Conservation (phyloP, 2,797 vertebrate species). For the Loriculus beryllinus region DNA sequence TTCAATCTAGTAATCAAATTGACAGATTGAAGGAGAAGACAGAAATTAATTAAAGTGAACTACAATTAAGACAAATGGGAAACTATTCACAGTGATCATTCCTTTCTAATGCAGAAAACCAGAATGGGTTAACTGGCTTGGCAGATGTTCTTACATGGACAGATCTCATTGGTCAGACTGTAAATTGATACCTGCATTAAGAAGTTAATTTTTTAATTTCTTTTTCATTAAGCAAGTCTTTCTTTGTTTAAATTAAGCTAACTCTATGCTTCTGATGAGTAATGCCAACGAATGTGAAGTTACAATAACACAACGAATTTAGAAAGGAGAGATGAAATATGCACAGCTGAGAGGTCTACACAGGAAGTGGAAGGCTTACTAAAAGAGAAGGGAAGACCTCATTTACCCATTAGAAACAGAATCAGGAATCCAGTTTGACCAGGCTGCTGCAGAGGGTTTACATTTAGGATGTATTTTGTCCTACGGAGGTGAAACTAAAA, state of each 20-base stretch:
- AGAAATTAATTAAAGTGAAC: conserved; percentile 27
- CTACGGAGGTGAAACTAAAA: neutral
- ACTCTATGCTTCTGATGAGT: neutral
- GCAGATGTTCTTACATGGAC: neutral
- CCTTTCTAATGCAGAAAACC: neutral
- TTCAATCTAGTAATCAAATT: conserved; percentile 31
- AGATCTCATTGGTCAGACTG: neutral
- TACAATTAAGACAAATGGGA: conserved; percentile 7
- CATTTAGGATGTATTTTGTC: neutral
- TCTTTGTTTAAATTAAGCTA: neutral
- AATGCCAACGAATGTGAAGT: neutral
- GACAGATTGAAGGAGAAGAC: conserved; percentile 5
- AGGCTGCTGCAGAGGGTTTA: neutral
- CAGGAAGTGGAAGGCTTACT: neutral
- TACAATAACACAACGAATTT: neutral
- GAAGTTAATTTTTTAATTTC: neutral
- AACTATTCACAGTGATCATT: neutral
- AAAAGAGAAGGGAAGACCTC: neutral
- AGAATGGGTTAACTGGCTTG: conserved; percentile 21
- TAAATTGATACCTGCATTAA: neutral
- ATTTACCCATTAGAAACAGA: neutral
- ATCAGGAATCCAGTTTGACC: neutral
- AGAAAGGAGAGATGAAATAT: neutral
- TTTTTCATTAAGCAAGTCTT: neutral
- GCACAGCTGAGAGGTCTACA: neutral